A percentile compares a stretch with the other conserved stretches of the same genome.
Evolutionary conservation across 2,113 vertebrate genomes (phyloP).

Genomic region (Scalopus aquaticus): DNA sequence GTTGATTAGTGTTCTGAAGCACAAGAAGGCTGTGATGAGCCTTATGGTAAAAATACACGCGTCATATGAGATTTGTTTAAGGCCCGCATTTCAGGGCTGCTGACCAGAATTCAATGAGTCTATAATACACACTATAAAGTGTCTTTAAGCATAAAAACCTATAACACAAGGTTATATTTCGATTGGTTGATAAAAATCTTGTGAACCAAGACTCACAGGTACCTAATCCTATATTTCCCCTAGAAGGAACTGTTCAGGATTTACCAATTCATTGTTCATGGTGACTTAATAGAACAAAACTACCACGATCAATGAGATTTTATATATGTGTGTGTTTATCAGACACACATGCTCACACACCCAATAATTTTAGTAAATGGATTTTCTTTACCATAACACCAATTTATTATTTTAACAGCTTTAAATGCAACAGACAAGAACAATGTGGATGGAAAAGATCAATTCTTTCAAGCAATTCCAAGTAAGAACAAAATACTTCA

Average conservation of each 20-base stretch:
- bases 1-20: neutral
- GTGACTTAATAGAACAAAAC: neutral
- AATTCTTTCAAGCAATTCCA: conserved; percentile 67
- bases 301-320: neutral
- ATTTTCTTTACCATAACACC: conserved; percentile 28
- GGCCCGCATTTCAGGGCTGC: neutral
- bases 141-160: conserved; percentile 7
- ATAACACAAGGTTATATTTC: neutral
- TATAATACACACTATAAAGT: neutral
- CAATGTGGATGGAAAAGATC: neutral
- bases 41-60: neutral
- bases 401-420: conserved; percentile 73
- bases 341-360: neutral
- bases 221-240: neutral
- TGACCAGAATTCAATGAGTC: neutral
- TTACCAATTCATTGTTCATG: neutral
- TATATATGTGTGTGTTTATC: neutral
- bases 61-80: neutral
- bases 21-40: neutral
- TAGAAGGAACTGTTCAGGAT: neutral
- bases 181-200: neutral
- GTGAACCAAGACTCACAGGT: neutral
- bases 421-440: neutral
- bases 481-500: conserved; percentile 65
- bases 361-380: neutral